These are phyloP conservation scores for Hephaestus fuliginosus DNA, from an alignment of 2,797 vertebrate species.

Conservation along the genomic window DNA sequence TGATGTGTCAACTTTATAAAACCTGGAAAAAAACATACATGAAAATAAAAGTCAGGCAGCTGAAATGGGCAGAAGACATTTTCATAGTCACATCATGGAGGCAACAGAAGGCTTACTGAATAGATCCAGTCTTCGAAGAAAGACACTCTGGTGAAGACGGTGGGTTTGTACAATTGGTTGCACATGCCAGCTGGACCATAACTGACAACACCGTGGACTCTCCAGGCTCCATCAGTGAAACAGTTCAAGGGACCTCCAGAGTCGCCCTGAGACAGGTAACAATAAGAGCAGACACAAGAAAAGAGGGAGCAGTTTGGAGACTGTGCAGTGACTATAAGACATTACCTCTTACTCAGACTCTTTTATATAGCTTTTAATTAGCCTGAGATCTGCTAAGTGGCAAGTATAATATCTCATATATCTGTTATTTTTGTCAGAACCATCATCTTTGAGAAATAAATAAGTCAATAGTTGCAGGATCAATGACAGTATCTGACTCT, in stretches of 20 bases:
- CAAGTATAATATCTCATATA: background rate
- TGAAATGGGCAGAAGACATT: background rate
- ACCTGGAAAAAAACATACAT: slow-evolving; percentile 44
- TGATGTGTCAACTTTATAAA: rapidly evolving
- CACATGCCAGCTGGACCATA: slow-evolving; percentile 77
- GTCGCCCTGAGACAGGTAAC: slow-evolving; percentile 73
- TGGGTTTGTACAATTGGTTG: slow-evolving; percentile 78
- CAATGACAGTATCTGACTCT: background rate
- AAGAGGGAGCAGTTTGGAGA: slow-evolving; percentile 4
- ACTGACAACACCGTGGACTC: slow-evolving; percentile 81
- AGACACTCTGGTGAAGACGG: slow-evolving; percentile 82
- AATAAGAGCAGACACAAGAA: slow-evolving; percentile 7
- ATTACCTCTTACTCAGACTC: background rate
- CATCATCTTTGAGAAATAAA: background rate
- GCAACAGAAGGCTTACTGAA: slow-evolving; percentile 59
- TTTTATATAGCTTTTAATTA: background rate
- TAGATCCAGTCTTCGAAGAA: slow-evolving; percentile 75
- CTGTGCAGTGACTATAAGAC: background rate
- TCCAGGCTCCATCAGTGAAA: slow-evolving; percentile 68
- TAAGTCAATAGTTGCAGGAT: background rate
- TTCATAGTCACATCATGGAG: slow-evolving; percentile 6
- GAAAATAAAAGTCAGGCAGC: background rate
- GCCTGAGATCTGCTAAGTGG: background rate
- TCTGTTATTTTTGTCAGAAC: background rate
- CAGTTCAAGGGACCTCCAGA: slow-evolving; percentile 83